Percentiles rank a stretch among this genome's conserved stretches.
These are phyloP conservation scores for Phylloscopus collybita DNA, from an alignment of 2,797 vertebrate genomes.

Conservation along the genomic window DNA sequence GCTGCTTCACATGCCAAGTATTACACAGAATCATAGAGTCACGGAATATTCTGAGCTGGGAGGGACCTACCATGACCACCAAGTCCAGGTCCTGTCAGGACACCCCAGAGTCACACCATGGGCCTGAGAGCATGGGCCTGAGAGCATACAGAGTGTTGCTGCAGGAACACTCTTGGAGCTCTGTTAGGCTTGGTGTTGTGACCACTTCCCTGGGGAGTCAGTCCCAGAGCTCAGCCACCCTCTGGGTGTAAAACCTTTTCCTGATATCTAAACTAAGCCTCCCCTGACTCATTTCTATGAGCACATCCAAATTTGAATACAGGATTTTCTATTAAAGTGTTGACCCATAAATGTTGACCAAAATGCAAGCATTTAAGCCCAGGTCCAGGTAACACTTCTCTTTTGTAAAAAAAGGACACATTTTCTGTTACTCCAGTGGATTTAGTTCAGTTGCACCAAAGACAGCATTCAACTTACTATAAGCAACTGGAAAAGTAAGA, in stretches of 20 bases:
- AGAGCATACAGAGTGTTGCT: too few species aligned
- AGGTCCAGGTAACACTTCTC: not conserved
- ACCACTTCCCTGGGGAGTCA: not conserved
- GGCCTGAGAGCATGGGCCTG: not conserved
- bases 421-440: not conserved
- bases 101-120: not conserved
- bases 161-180: not conserved
- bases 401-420: not conserved
- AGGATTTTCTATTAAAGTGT: not conserved
- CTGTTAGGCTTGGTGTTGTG: not conserved
- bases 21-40: not conserved
- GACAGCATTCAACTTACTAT: not conserved
- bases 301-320: not conserved
- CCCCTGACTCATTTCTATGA: not conserved
- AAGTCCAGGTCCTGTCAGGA: not conserved
- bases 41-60: not conserved
- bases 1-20: not conserved
- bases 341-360: not conserved
- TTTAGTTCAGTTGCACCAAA: not conserved
- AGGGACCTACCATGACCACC: accelerated
- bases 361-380: not conserved
- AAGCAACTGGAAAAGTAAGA: not conserved
- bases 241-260: not conserved
- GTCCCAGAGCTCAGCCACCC: not conserved
- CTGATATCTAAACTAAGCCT: not conserved